phyloP scores from a whole-genome alignment of 2,888 invertebrate genomes.

The Eucera pruinosa region DNA sequence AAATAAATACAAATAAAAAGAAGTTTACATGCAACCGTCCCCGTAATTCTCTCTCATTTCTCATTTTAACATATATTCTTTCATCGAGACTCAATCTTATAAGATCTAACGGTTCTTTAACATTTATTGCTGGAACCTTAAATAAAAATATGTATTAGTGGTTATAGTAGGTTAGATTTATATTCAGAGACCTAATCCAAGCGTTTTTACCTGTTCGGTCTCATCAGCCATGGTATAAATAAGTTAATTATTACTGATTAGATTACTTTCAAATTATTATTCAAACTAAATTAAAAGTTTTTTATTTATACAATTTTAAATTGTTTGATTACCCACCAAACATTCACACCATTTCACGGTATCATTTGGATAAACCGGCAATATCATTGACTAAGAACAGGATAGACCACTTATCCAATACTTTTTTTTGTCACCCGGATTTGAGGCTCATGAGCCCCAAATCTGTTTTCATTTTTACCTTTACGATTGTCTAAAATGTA shows the following conservation, averaged over 20 bases:
- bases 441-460: too few relatives aligned
- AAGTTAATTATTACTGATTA: not conserved
- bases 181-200: not conserved
- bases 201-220: slow-evolving; percentile 76
- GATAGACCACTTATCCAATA: too few relatives aligned
- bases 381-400: too few relatives aligned
- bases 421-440: too few relatives aligned
- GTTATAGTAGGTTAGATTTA: slow-evolving; percentile 42
- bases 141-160: not conserved
- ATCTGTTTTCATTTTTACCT: too few relatives aligned
- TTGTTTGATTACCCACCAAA: not conserved
- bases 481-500: too few relatives aligned
- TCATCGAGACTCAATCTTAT: slow-evolving; percentile 99
- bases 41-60: slow-evolving; percentile 98
- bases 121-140: slow-evolving; percentile 93
- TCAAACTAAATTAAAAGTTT: not conserved
- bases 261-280: slow-evolving; percentile 1
- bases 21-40: slow-evolving; percentile 95
- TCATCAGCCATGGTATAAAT: slow-evolving; percentile 79
- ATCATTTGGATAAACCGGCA: slow-evolving; percentile 35
- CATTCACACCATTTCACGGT: slow-evolving; percentile 19
- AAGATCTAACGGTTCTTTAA: slow-evolving; percentile 99
- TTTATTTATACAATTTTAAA: not conserved
- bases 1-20: not conserved
- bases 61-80: slow-evolving; percentile 99